Conservation (phyloP, 2,888 invertebrate genomes). For the Lathronympha strigana region DNA sequence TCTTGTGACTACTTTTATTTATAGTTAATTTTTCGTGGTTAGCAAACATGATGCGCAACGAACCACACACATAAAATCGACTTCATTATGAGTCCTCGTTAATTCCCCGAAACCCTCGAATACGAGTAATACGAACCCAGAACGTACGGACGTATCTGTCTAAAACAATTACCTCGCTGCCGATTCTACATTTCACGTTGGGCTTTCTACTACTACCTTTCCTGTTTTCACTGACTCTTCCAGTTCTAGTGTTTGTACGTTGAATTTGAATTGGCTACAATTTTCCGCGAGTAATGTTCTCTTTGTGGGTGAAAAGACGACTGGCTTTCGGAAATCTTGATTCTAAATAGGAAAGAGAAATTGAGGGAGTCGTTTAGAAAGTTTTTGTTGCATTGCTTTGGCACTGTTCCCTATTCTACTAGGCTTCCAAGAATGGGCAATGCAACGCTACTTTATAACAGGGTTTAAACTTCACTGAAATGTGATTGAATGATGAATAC, state of each 20-base stretch:
- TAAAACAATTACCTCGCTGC: too few species aligned
- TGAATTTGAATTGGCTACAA: conserved; percentile 10
- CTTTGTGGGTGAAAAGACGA: conserved; percentile 25
- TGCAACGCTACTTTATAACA: too few species aligned
- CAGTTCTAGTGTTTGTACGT: background rate
- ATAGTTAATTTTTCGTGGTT: too few species aligned
- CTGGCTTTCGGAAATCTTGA: conserved; percentile 9
- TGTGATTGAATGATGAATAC: too few species aligned
- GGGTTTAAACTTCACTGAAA: too few species aligned
- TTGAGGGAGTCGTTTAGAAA: conserved; percentile 22
- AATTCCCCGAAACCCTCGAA: background rate
- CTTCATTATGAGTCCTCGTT: too few species aligned
- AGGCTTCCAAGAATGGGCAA: too few species aligned
- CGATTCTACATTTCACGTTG: background rate
- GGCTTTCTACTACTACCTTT: background rate
- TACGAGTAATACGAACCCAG: too few species aligned
- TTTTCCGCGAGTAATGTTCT: conserved; percentile 16
- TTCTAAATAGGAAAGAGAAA: conserved; percentile 5
- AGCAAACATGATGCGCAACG: too few species aligned
- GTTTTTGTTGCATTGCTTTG: conserved; percentile 19
- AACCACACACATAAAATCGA: too few species aligned
- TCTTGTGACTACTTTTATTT: too few species aligned
- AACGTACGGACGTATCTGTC: too few species aligned
- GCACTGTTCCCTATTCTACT: conserved; percentile 10
- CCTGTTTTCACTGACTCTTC: background rate